These are phyloP conservation scores for Ophion obscuratus DNA, from an alignment of 2,888 invertebrate genomes.

Conservation along the genomic window DNA sequence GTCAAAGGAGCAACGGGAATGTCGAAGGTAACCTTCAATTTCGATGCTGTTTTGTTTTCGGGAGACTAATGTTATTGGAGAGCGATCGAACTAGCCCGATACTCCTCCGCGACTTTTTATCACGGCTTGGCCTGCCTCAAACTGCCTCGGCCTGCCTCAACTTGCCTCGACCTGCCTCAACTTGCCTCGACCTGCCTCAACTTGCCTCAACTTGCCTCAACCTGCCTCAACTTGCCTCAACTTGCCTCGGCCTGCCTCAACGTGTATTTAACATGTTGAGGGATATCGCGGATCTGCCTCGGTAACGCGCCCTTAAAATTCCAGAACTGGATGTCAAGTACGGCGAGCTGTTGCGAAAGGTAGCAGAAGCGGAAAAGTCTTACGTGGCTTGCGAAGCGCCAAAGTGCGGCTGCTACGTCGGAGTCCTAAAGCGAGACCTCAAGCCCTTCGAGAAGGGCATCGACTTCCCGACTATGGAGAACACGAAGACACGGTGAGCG, in stretches of 20 bases:
- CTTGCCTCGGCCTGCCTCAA: too few relatives aligned
- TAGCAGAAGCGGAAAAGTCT: conserved; percentile 84
- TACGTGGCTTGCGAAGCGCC: conserved; percentile 86
- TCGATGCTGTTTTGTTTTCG: neutral
- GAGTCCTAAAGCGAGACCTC: conserved; percentile 89
- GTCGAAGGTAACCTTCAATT: conserved; percentile 68
- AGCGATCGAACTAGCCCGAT: too few relatives aligned
- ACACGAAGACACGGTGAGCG: conserved; percentile 83
- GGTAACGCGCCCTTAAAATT: neutral
- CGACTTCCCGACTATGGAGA: conserved; percentile 87
- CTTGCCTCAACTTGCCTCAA: too few relatives aligned
- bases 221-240: too few relatives aligned
- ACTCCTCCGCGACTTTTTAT: neutral
- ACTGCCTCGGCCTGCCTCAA: too few relatives aligned
- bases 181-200: too few relatives aligned
- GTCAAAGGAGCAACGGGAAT: conserved; percentile 32
- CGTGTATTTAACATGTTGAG: too few relatives aligned
- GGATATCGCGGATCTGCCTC: too few relatives aligned
- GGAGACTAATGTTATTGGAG: neutral
- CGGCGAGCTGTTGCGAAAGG: conserved; percentile 82
- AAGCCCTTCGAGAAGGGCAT: conserved; percentile 90
- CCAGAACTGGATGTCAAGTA: conserved; percentile 85
- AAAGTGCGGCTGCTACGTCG: conserved; percentile 88
- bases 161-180: neutral
- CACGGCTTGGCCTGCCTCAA: neutral